A percentile compares a stretch with the other conserved stretches of the same genome.
These are phyloP conservation scores for Gallinago stenura DNA, from an alignment of 2,797 vertebrate genomes.

Conservation along the genomic window DNA sequence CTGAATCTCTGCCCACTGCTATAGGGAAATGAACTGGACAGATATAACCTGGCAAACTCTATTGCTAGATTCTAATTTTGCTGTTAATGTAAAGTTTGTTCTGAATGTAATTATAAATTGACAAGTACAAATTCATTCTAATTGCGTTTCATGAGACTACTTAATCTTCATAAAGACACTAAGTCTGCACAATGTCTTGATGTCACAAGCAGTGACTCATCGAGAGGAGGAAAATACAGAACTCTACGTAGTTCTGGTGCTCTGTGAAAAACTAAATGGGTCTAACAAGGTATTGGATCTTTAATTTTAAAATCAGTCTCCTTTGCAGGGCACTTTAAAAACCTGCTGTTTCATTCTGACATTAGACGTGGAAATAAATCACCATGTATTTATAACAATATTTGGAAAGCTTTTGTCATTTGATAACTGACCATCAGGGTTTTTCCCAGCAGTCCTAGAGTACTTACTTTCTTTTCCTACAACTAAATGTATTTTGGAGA, in stretches of 20 bases:
- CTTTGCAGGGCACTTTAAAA: background rate
- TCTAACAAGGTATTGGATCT: background rate
- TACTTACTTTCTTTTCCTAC: background rate
- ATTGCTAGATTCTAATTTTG: background rate
- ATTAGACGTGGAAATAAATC: background rate
- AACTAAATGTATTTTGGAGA: background rate
- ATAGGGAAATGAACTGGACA: background rate
- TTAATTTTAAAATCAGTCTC: background rate
- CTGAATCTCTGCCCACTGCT: background rate
- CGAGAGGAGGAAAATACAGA: background rate
- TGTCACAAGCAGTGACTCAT: conserved; percentile 52
- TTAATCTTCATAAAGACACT: conserved; percentile 24
- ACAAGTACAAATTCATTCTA: conserved; percentile 18
- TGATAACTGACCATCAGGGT: background rate
- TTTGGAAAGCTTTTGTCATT: background rate
- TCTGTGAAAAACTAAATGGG: background rate
- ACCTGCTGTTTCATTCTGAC: background rate
- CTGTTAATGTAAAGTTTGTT: background rate
- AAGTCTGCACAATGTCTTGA: conserved; percentile 8
- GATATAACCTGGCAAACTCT: background rate
- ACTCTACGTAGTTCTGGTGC: background rate
- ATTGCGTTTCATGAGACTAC: conserved; percentile 24
- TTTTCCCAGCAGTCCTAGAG: background rate
- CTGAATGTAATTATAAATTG: conserved; percentile 7
- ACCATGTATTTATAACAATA: background rate